A percentile compares a stretch with the other conserved stretches of the same genome.
These are phyloP conservation scores for Caiman crocodilus DNA, from an alignment of 2,797 vertebrate species.

Conservation along the genomic window DNA sequence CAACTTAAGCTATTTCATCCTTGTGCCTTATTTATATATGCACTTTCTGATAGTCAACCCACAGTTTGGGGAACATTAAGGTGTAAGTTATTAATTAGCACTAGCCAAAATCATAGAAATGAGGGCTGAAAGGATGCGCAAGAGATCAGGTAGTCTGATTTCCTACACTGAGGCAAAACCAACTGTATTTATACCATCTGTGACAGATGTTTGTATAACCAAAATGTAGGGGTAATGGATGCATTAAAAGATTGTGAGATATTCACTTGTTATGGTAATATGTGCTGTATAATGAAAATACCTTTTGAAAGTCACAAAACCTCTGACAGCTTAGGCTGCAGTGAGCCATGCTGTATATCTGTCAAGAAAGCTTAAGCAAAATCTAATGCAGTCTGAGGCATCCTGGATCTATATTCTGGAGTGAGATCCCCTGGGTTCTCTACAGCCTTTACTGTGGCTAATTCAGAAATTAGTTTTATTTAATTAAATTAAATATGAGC, in stretches of 20 bases:
- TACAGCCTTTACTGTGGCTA: slow-evolving; percentile 2
- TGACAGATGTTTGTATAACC: neutral
- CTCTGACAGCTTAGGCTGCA: accelerated
- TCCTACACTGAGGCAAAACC: too few relatives aligned
- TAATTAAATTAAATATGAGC: slow-evolving; percentile 53
- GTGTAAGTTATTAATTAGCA: too few relatives aligned
- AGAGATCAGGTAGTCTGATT: too few relatives aligned
- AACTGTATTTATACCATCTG: too few relatives aligned
- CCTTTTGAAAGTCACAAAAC: neutral
- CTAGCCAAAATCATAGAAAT: too few relatives aligned
- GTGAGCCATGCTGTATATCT: slow-evolving; percentile 8
- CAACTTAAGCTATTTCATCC: too few relatives aligned
- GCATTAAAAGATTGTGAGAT: neutral
- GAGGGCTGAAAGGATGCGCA: too few relatives aligned
- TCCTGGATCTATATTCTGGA: neutral
- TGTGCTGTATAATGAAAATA: neutral
- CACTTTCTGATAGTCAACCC: too few relatives aligned
- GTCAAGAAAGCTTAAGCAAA: neutral
- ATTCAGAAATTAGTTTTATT: slow-evolving; percentile 57
- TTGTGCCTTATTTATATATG: too few relatives aligned
- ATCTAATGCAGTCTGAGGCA: neutral
- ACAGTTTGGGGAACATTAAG: too few relatives aligned
- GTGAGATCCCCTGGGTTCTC: slow-evolving; percentile 38
- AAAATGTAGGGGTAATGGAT: neutral
- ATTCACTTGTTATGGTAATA: neutral